phyloP scores from a whole-genome alignment of 2,113 vertebrate genomes.

The Serilophus lunatus region DNA sequence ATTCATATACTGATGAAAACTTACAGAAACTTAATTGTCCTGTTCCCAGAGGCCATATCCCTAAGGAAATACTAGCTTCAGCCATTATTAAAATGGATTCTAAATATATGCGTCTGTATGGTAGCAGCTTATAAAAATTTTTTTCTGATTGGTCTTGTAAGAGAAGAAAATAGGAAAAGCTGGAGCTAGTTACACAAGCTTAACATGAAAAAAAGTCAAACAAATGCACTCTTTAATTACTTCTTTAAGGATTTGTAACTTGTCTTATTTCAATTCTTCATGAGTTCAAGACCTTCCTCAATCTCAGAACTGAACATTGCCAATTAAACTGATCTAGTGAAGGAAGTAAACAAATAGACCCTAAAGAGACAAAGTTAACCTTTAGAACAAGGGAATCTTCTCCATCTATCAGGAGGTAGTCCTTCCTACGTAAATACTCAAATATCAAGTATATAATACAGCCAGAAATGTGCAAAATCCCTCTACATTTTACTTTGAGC shows the following conservation, averaged over 20 bases:
- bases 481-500: not conserved
- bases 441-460: not conserved
- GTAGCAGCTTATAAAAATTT: not conserved
- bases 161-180: not conserved
- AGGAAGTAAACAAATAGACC: not conserved
- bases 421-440: not conserved
- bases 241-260: not conserved
- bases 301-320: not conserved
- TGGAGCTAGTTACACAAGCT: not conserved
- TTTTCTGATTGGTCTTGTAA: not conserved
- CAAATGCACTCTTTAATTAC: not conserved
- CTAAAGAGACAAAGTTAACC: not conserved
- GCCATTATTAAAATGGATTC: conserved; percentile 10
- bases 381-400: not conserved
- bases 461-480: not conserved
- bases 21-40: conserved; percentile 1
- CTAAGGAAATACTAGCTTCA: not conserved
- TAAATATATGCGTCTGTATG: not conserved
- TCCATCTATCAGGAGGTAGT: not conserved
- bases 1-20: not conserved
- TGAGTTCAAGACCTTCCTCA: not conserved
- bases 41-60: not conserved
- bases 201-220: not conserved
- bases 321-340: not conserved
- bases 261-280: not conserved